Percentiles rank a stretch among this genome's conserved stretches.
Conservation (phyloP, 2,888 invertebrate species). For the Ptychoptera albimana region DNA sequence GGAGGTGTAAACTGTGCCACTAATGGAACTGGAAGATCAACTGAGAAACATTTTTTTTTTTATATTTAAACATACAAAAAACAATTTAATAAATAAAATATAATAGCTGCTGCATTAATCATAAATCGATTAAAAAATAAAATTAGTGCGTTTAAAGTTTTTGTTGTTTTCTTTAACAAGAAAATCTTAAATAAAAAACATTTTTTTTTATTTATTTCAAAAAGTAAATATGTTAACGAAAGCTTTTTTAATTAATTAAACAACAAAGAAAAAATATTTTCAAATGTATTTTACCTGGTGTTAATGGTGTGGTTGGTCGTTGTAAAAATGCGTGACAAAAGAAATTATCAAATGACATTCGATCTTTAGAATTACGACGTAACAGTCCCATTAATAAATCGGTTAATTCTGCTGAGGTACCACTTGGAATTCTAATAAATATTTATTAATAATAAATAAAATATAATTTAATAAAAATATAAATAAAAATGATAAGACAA, state of each 20-base stretch:
- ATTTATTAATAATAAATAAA: slow-evolving; percentile 5
- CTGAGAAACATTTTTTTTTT: slow-evolving; percentile 11
- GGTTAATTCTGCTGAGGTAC: slow-evolving; percentile 79
- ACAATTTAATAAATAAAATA: background rate
- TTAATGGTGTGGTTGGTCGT: slow-evolving; percentile 39
- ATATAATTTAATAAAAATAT: slow-evolving; percentile 4
- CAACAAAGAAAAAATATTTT: too few relatives aligned
- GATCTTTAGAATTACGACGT: slow-evolving; percentile 81
- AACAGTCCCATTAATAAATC: slow-evolving; percentile 75
- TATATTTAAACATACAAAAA: background rate
- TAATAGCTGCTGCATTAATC: background rate
- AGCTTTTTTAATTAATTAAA: background rate
- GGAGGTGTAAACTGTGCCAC: slow-evolving; percentile 22
- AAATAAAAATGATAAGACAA: background rate
- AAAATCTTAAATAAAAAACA: too few relatives aligned
- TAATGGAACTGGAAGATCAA: slow-evolving; percentile 13
- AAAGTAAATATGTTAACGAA: too few relatives aligned
- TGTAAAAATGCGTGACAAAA: slow-evolving; percentile 86
- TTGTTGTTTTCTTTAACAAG: too few relatives aligned
- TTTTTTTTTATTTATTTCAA: too few relatives aligned
- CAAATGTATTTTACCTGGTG: slow-evolving; percentile 33
- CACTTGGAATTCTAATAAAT: slow-evolving; percentile 74
- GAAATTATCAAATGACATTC: slow-evolving; percentile 92
- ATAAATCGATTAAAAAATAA: background rate
- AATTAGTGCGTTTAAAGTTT: too few relatives aligned